Conservation (phyloP, 2,888 invertebrate species). For the Amphipyra tragopoginis region DNA sequence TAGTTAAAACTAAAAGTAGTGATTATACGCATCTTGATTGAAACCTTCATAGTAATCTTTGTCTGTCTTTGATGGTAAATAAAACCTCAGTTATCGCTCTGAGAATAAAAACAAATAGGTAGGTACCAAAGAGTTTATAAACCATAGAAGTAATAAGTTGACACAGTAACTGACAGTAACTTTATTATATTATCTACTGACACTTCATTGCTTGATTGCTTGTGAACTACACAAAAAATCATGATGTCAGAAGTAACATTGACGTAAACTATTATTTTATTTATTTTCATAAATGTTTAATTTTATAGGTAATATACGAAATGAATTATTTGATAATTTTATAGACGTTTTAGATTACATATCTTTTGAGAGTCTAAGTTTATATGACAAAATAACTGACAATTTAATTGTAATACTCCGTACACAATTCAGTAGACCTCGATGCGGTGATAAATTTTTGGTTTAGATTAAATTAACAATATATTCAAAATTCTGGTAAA, state of each 20-base stretch:
- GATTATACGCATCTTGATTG: no score
- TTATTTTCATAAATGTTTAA: conserved; percentile 73
- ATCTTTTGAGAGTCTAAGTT: conserved; percentile 71
- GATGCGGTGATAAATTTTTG: conserved; percentile 75
- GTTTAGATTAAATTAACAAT: conserved; percentile 67
- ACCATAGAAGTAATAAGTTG: no score
- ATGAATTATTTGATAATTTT: conserved; percentile 74
- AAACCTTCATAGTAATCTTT: no score
- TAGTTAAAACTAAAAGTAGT: no score
- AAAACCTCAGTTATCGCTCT: no score
- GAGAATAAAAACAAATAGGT: no score
- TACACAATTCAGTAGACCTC: conserved; percentile 71
- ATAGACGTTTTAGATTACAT: conserved; percentile 76
- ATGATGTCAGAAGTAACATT: conserved; percentile 27
- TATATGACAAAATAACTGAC: conserved; percentile 81
- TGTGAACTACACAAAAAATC: conserved; percentile 9
- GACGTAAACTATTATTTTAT: conserved; percentile 43
- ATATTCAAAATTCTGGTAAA: conserved; percentile 54
- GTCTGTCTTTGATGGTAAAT: no score
- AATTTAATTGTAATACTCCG: conserved; percentile 76
- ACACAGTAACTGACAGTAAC: no score
- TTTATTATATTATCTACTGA: no score
- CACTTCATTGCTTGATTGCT: no score
- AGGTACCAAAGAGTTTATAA: no score
- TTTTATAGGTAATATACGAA: conserved; percentile 73